These are phyloP conservation scores for Drosophila hydei DNA, from an alignment of 1,140 invertebrate species.

Conservation along the genomic window DNA sequence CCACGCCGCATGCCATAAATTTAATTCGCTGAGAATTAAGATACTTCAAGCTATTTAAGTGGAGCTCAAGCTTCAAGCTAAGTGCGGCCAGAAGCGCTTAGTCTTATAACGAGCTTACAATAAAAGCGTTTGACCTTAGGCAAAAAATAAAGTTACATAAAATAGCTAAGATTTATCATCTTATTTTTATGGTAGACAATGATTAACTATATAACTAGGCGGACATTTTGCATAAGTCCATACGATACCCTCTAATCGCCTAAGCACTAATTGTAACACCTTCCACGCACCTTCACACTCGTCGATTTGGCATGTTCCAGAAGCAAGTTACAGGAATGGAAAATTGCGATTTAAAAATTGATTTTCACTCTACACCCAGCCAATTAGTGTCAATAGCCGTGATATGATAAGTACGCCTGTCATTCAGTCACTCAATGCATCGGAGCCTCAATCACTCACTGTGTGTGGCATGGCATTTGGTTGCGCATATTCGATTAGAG, in stretches of 20 bases:
- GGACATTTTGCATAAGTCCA: too few relatives aligned
- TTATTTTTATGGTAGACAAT: background rate
- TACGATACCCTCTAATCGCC: background rate
- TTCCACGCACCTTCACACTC: background rate
- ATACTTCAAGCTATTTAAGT: conserved; percentile 23
- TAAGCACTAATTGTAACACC: background rate
- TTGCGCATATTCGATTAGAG: conserved; percentile 71
- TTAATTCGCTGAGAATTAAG: conserved; percentile 64
- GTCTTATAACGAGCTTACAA: conserved; percentile 52
- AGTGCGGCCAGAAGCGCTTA: conserved; percentile 21
- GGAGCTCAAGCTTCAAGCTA: too few relatives aligned
- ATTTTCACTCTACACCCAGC: conserved; percentile 37
- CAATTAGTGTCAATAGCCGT: conserved; percentile 65
- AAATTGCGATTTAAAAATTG: conserved; percentile 34
- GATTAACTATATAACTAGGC: too few relatives aligned
- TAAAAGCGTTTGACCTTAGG: background rate
- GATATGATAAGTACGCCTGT: conserved; percentile 37
- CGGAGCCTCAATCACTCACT: conserved; percentile 16
- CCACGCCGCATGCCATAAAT: conserved; percentile 41
- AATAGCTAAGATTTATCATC: background rate
- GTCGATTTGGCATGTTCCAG: background rate
- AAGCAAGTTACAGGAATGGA: conserved; percentile 3
- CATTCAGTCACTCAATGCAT: conserved; percentile 1
- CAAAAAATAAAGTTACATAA: background rate
- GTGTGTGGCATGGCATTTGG: background rate